Evolutionary conservation across 2,113 vertebrate species (phyloP), one percentile per base, ranked within the genome.

Genomic region (Brachyhypopomus occidentalis): DNA sequence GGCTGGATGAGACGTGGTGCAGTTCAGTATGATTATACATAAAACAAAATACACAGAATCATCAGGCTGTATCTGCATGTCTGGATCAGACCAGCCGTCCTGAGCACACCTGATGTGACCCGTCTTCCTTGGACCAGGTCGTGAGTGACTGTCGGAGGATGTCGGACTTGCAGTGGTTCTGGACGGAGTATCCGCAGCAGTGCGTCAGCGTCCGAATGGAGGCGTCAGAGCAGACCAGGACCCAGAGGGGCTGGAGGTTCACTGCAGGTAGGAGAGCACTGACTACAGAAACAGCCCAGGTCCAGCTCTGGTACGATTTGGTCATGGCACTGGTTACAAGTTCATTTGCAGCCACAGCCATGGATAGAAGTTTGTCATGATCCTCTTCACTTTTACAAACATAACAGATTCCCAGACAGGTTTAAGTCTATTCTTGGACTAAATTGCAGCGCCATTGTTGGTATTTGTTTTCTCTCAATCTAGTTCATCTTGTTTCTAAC

Each of bases 151-250:
- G 95, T 0, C 91, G 96, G 56, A 91, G 96, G 25, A n/a, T 81
- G n/a, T 95, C 96, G 0, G 96, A 98, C 4, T 82, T 98, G 70
- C 89, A 92, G 59, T 98, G 96, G 96, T 98, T 98, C 88, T 88
- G 1, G 85, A 83, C 84, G 0, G 41, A 86, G 70, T 97, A 93
- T 1, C 93, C 95, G 0, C 83, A 27, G 0, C 79, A 34, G 75
- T 91, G 90, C 0, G 90, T 82, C 81, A 93, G 89, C 0, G 92
- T 98, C 45, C 90, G 96, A 0, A 92, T 98, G 9, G 89, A 91
- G 72, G 93, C 95, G 27, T 83, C 88, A 0, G 94, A 96, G 66
- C 79, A 93, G 63, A 95, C 90, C 1, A 89, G 94, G 82, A 84
- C 75, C 89, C 84, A 82, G 48, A 87, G 97, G 64, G 95, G 95